phyloP scores from a whole-genome alignment of 2,888 invertebrate species.

The Belgica antarctica region DNA sequence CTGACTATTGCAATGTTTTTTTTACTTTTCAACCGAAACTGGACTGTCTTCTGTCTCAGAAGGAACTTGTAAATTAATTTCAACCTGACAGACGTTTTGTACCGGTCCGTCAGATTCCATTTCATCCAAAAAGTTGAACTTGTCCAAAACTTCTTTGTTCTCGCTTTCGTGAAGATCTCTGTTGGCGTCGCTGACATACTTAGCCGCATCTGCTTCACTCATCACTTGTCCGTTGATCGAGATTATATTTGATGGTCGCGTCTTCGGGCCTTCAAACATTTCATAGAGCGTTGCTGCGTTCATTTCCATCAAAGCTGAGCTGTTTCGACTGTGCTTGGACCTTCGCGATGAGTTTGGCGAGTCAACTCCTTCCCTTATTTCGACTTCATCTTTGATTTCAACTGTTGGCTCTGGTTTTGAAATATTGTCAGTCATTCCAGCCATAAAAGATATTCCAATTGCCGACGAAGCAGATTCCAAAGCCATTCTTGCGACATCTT shows the following conservation, averaged over 20 bases:
- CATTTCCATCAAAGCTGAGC: not conserved
- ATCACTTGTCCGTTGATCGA: slow-evolving; percentile 39
- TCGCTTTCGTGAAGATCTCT: not conserved
- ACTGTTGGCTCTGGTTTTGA: not conserved
- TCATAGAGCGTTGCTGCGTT: slow-evolving; percentile 20
- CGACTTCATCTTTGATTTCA: not conserved
- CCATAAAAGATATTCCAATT: slow-evolving; percentile 1
- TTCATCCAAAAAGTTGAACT: slow-evolving; percentile 17
- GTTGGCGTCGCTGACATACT: not conserved
- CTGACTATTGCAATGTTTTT: too few species aligned
- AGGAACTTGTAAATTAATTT: slow-evolving; percentile 37
- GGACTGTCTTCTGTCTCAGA: too few species aligned
- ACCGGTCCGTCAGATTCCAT: not conserved
- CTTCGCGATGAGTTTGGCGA: not conserved
- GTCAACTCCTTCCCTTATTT: too few species aligned
- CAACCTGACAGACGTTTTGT: not conserved
- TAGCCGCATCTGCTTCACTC: slow-evolving; percentile 19
- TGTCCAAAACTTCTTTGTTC: not conserved
- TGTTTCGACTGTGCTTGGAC: slow-evolving; percentile 28
- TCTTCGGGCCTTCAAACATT: slow-evolving; percentile 33
- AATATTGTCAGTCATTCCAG: not conserved
- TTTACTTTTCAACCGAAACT: too few species aligned
- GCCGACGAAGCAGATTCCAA: slow-evolving; percentile 11
- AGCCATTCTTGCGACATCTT: not conserved
- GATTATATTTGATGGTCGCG: not conserved